These are phyloP conservation scores for Planococcus citri DNA, from an alignment of 1,140 invertebrate species.

Conservation along the genomic window DNA sequence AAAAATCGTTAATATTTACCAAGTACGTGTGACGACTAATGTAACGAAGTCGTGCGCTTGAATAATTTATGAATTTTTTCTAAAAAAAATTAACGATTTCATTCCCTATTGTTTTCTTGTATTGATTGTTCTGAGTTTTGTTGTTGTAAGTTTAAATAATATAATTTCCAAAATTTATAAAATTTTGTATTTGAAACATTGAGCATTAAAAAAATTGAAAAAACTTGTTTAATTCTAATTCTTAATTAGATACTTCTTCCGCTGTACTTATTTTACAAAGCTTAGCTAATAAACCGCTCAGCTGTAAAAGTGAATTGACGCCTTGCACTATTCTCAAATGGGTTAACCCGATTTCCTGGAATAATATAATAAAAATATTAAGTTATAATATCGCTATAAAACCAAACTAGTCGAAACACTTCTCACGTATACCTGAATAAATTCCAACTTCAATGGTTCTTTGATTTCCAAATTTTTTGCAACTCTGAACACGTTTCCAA, in stretches of 20 bases:
- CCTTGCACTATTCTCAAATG: constrained; percentile 87
- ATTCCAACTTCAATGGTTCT: constrained; percentile 72
- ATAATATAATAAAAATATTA: constrained; percentile 32
- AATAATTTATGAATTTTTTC: neutral
- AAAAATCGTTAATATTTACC: neutral
- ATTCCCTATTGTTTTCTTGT: neutral
- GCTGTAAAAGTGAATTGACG: constrained; percentile 70
- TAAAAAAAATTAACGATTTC: neutral
- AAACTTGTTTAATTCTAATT: neutral
- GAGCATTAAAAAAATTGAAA: too few species aligned
- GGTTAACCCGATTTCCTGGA: constrained; percentile 79
- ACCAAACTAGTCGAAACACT: constrained; percentile 19
- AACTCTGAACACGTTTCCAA: constrained; percentile 87
- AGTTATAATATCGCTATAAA: constrained; percentile 24
- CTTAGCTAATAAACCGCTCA: constrained; percentile 74
- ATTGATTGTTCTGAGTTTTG: too few species aligned
- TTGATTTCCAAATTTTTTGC: constrained; percentile 72
- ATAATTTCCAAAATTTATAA: too few species aligned
- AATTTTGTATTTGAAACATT: too few species aligned
- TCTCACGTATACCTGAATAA: constrained; percentile 78
- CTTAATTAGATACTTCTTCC: neutral
- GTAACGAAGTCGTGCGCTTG: neutral
- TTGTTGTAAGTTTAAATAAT: too few species aligned
- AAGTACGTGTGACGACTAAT: neutral
- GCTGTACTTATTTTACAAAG: constrained; percentile 43